These are phyloP conservation scores for Philereme vetulata DNA, from an alignment of 2,888 invertebrate genomes.

Conservation along the genomic window DNA sequence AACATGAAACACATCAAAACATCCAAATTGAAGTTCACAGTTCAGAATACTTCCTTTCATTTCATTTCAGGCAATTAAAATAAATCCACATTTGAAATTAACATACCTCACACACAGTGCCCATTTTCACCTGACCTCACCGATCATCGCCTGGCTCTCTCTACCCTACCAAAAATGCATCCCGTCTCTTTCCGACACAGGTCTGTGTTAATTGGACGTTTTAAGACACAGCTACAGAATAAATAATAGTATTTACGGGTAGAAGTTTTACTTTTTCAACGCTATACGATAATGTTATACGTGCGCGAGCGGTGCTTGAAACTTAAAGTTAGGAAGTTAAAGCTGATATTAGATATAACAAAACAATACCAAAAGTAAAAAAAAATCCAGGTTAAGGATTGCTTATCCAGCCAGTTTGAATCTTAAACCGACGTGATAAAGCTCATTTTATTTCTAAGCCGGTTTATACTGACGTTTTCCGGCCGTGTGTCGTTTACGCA, in stretches of 20 bases:
- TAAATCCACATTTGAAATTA: constrained; percentile 67
- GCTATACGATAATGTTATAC: neutral
- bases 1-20: constrained; percentile 41
- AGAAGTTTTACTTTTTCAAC: constrained; percentile 6
- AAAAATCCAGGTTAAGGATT: neutral
- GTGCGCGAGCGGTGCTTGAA: neutral
- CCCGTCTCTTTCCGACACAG: constrained; percentile 24
- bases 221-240: constrained; percentile 45
- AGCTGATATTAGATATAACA: neutral
- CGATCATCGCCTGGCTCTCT: constrained; percentile 1
- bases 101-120: constrained; percentile 62
- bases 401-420: neutral
- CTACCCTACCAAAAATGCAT: neutral
- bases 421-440: constrained; percentile 1
- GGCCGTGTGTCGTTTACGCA: constrained; percentile 50
- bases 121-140: constrained; percentile 27
- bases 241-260: constrained; percentile 1
- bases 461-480: too few relatives aligned
- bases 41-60: constrained; percentile 50
- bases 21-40: constrained; percentile 41
- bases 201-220: constrained; percentile 52
- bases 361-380: too few relatives aligned
- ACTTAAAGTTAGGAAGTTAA: neutral
- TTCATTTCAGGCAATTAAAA: constrained; percentile 61
- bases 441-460: neutral